phyloP scores from a whole-genome alignment of 2,888 invertebrate genomes.

The Ennomos fuscantarius region DNA sequence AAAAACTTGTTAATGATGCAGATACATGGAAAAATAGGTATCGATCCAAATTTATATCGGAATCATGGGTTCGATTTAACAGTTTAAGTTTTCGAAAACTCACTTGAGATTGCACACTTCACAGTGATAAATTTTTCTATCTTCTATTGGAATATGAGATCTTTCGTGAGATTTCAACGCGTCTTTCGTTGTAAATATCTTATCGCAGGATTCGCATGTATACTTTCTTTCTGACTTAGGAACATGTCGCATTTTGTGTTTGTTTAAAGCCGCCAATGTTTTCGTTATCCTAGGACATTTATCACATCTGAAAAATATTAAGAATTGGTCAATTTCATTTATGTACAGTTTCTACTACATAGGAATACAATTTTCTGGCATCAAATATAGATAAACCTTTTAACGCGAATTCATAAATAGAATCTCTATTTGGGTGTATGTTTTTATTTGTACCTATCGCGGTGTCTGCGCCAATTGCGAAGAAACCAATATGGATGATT shows the following conservation, averaged over 20 bases:
- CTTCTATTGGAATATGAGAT: conserved; percentile 82
- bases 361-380: too few relatives aligned
- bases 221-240: conserved; percentile 82
- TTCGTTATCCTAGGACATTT: conserved; percentile 82
- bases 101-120: conserved; percentile 81
- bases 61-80: too few relatives aligned
- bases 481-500: too few relatives aligned
- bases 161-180: conserved; percentile 79
- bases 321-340: not conserved
- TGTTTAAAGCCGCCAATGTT: conserved; percentile 73
- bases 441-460: too few relatives aligned
- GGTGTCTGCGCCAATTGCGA: too few relatives aligned
- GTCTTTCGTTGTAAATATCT: conserved; percentile 78
- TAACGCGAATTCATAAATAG: too few relatives aligned
- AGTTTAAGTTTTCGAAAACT: conserved; percentile 47
- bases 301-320: conserved; percentile 70
- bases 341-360: not conserved
- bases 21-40: too few relatives aligned
- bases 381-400: too few relatives aligned
- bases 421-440: too few relatives aligned
- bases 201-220: conserved; percentile 75
- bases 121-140: conserved; percentile 80
- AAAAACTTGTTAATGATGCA: too few relatives aligned
- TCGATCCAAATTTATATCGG: too few relatives aligned
- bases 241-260: conserved; percentile 81